These are phyloP conservation scores for Nasalis larvatus DNA, from an alignment of 2,113 vertebrate species.

Conservation along the genomic window DNA sequence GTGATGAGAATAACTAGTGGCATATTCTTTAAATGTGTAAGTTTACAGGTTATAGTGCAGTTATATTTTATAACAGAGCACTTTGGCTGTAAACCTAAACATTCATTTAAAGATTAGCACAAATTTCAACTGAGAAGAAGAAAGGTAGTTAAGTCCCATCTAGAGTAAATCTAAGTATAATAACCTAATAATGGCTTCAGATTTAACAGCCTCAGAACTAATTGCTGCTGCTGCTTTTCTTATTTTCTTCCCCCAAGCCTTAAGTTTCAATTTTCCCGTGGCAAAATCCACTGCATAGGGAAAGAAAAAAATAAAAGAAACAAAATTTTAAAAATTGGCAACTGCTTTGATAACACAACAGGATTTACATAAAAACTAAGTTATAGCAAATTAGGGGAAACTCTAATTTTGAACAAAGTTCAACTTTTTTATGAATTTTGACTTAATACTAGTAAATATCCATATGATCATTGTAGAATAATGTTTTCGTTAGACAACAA, in stretches of 20 bases:
- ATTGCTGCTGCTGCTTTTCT: neutral
- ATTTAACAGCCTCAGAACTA: neutral
- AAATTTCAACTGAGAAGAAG: neutral
- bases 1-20: neutral
- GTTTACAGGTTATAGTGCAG: neutral
- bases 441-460: neutral
- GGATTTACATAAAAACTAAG: neutral
- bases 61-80: neutral
- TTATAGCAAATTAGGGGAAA: neutral
- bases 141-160: neutral
- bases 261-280: neutral
- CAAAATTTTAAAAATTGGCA: neutral
- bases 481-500: slow-evolving; percentile 42
- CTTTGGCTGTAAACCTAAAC: neutral
- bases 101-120: neutral
- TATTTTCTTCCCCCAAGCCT: neutral
- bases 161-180: neutral
- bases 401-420: slow-evolving; percentile 10
- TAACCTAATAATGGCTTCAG: neutral
- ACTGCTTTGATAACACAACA: neutral
- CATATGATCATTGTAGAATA: neutral
- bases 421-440: slow-evolving; percentile 1
- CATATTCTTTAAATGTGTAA: neutral
- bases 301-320: neutral
- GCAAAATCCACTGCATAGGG: neutral